A percentile compares a stretch with the other conserved stretches of the same genome.
Conservation (phyloP, 2,888 invertebrate species). For the Lasius fuliginosus region DNA sequence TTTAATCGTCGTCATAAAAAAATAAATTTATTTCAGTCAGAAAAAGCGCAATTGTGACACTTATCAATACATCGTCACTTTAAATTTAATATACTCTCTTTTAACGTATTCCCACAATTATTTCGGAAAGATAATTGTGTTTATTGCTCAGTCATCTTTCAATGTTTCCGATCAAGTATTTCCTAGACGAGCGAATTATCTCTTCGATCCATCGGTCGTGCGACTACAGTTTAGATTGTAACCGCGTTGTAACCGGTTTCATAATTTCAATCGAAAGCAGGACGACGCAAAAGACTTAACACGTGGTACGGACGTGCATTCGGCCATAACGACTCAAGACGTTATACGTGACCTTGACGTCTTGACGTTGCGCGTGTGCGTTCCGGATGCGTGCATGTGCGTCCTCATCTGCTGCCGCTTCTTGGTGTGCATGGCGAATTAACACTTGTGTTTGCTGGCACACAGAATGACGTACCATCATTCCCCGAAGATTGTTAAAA, state of each 20-base stretch:
- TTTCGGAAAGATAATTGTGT: not conserved
- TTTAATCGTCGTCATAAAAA: not conserved
- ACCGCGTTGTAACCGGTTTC: slow-evolving; percentile 65
- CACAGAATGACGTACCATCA: slow-evolving; percentile 40
- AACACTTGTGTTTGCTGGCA: slow-evolving; percentile 53
- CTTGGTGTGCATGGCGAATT: slow-evolving; percentile 58
- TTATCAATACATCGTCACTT: not conserved
- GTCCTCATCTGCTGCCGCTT: slow-evolving; percentile 50
- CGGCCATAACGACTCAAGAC: slow-evolving; percentile 53
- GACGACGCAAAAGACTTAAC: slow-evolving; percentile 66
- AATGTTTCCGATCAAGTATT: not conserved
- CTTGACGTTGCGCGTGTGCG: slow-evolving; percentile 56
- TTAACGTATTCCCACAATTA: not conserved
- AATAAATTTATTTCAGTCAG: slow-evolving; percentile 1
- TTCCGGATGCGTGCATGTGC: slow-evolving; percentile 5
- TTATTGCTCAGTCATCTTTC: not conserved
- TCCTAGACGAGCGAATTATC: not conserved
- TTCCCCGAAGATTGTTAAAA: slow-evolving; percentile 47
- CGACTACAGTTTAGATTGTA: slow-evolving; percentile 16
- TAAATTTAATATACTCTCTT: not conserved
- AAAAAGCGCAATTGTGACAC: not conserved
- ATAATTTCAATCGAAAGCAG: slow-evolving; percentile 68
- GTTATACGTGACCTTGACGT: slow-evolving; percentile 65
- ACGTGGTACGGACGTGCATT: slow-evolving; percentile 68
- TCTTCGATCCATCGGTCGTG: not conserved